Conservation (phyloP, 2,113 vertebrate species). For the Clarias gariepinus region DNA sequence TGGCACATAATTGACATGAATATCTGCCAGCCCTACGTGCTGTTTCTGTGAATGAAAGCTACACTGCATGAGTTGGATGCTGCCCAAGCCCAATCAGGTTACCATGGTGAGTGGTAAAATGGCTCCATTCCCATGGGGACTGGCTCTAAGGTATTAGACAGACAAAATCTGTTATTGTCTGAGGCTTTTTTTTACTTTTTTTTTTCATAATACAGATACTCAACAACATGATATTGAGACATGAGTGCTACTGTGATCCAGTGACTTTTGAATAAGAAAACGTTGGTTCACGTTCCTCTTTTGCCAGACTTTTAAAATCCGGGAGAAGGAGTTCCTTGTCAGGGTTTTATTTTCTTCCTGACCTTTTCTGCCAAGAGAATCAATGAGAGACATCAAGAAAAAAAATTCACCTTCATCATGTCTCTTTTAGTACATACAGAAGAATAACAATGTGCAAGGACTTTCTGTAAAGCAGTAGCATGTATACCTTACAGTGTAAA, state of each 20-base stretch:
- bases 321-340: neutral
- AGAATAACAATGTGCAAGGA: neutral
- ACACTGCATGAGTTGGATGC: slow-evolving; percentile 41
- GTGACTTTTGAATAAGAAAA: neutral
- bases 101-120: slow-evolving; percentile 54
- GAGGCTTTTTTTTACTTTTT: neutral
- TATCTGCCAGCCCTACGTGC: slow-evolving; percentile 5
- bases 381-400: neutral
- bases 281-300: neutral
- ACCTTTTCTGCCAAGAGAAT: slow-evolving; percentile 9
- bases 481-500: neutral
- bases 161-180: slow-evolving; percentile 25
- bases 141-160: slow-evolving; percentile 48
- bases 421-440: neutral
- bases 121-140: slow-evolving; percentile 36
- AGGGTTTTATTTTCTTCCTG: neutral
- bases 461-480: neutral
- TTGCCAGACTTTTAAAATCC: neutral
- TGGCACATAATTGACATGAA: neutral
- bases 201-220: neutral
- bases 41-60: slow-evolving; percentile 49
- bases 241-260: neutral
- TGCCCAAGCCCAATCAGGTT: slow-evolving; percentile 46
- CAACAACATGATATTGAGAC: neutral
- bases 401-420: neutral